A percentile compares a stretch with the other conserved stretches of the same genome.
phyloP scores from a whole-genome alignment of 2,113 vertebrate species.

The Connochaetes taurinus region DNA sequence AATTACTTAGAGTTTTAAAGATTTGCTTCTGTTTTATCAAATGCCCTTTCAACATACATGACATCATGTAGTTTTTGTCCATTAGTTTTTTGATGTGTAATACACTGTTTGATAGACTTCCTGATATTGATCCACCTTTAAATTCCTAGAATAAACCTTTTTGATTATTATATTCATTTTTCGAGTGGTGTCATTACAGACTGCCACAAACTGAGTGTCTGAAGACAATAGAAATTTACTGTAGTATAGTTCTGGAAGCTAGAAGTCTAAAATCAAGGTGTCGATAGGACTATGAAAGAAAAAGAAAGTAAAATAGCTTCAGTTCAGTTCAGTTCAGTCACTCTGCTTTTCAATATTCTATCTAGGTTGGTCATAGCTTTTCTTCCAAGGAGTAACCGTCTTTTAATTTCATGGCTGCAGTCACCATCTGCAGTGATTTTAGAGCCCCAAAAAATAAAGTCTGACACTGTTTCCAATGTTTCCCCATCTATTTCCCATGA shows the following conservation, averaged over 20 bases:
- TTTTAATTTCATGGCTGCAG: too few species aligned
- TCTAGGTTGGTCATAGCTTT: too few species aligned
- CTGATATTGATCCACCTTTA: neutral
- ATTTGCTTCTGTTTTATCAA: neutral
- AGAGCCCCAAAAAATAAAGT: too few species aligned
- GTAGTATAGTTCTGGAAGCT: neutral
- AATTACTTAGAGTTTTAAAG: neutral
- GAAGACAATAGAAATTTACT: neutral
- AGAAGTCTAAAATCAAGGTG: neutral
- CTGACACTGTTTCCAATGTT: too few species aligned
- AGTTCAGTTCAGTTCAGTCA: too few species aligned
- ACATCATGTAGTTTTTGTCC: neutral
- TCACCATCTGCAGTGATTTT: too few species aligned
- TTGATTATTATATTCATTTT: neutral
- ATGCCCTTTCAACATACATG: neutral
- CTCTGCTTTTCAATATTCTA: too few species aligned
- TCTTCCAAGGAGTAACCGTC: too few species aligned
- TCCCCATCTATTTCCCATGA: too few species aligned
- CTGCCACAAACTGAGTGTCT: neutral
- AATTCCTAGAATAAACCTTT: neutral
- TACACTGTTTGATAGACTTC: neutral
- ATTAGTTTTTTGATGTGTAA: neutral
- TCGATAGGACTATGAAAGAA: neutral
- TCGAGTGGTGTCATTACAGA: neutral
- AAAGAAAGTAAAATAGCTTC: neutral